Conservation (phyloP, 2,888 invertebrate species). For the Strigamia transsilvanica region DNA sequence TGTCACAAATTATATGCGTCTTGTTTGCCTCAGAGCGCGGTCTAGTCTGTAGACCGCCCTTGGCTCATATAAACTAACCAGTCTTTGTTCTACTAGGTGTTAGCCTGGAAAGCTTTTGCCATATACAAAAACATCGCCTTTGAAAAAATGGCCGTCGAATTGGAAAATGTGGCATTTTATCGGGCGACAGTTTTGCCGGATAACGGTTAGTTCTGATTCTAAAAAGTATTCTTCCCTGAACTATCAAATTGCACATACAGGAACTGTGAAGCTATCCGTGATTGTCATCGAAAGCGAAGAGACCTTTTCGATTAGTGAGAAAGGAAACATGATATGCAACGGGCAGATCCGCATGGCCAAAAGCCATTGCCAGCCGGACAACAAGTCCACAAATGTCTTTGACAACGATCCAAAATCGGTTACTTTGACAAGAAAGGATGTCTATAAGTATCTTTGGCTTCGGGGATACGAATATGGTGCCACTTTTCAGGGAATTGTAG, state of each 20-base stretch:
- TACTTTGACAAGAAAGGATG: neutral
- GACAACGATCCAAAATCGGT: neutral
- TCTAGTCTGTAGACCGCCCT: too few relatives aligned
- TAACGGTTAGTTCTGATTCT: constrained; percentile 67
- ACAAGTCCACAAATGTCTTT: neutral
- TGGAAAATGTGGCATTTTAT: constrained; percentile 89
- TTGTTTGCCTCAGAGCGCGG: too few relatives aligned
- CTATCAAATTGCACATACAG: neutral
- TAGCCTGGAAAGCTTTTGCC: constrained; percentile 87
- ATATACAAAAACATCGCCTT: constrained; percentile 77
- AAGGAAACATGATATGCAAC: neutral
- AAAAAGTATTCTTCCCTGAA: neutral
- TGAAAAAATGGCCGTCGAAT: constrained; percentile 81
- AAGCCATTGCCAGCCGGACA: neutral
- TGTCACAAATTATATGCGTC: too few relatives aligned
- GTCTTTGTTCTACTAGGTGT: constrained; percentile 67
- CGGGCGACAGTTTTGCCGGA: constrained; percentile 92
- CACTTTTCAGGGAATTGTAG: constrained; percentile 60
- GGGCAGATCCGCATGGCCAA: neutral
- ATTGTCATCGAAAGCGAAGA: too few relatives aligned
- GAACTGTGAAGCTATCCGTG: too few relatives aligned
- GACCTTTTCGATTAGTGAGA: too few relatives aligned
- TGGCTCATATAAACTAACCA: neutral
- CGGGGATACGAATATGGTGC: constrained; percentile 57
- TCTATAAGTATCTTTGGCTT: constrained; percentile 56